Evolutionary conservation across 2,797 vertebrate species (phyloP), one percentile per base, ranked within the genome.

Genomic region (Paratrypauchen microcephalus): DNA sequence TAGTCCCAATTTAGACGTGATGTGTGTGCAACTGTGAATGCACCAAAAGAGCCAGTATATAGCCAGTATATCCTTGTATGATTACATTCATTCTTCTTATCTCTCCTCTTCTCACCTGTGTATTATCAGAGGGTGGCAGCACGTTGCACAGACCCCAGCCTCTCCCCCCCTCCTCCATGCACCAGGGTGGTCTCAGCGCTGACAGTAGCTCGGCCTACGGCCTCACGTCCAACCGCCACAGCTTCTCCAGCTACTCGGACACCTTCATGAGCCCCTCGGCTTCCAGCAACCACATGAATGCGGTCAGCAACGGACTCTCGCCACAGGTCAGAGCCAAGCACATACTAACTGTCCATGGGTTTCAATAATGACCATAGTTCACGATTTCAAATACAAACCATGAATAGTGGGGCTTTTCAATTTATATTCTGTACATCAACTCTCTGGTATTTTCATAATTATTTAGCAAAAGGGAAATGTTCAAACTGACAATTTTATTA

Each of bases 181-280:
- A 99, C 89, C 98, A 99, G 92, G 95, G 98, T 12, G 97, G 96
- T 0, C 91, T 98, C 0, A 91, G 94, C 0, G 95, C 95, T 60
- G 95, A 94, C 70, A 82, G 93, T 87, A 71, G 95, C 90, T 94
- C 96, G 0, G 96, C 96, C 68, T 99, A 99, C 0, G 96, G 97
- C 16, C 94, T 98, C 81, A 92, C 94, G 21, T 94, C 94, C 86
- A 95, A 95, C 75, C 94, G 98, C 58, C 97, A 99, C 88, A 83
- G 96, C 87, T 99, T 99, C 92, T 96, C 97, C 92, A 97, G 95
- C 93, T 99, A 99, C 91, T 97, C 98, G 0, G 98, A 99, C 81
- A 96, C 95, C 69, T 99, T 99, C 93, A 98, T 99, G 95, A 98
- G 95, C 82, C 95, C 95, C 0, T 91, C 96, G 0, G 95, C 95